Base-by-base conservation (phyloP, 2,888 invertebrate species). In the Sipha maydis region DNA sequence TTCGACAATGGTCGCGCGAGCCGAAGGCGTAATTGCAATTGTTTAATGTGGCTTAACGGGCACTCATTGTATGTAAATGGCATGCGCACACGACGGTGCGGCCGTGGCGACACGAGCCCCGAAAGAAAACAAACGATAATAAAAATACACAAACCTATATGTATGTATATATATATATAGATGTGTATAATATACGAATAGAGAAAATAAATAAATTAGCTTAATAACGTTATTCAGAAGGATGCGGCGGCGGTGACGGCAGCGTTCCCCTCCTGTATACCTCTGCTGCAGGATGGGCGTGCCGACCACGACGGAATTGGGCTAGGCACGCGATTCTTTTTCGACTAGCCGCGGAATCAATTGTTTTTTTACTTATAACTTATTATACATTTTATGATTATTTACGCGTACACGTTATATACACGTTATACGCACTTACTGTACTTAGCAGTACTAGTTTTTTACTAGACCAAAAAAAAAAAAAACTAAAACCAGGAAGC, bases 61-160 rank as follows among this genome's bases (percentile, higher is more conserved):
- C 69, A 34, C 61, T 88, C 80, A 88, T 88, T 88, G 88, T 88
- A 82, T 88, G 88, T 88, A 88, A 88, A 88, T 88, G 41, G 61
- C 75, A 69, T 34, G 31, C 34, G 56, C 79, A 25, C 83, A 41
- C 38, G 38, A 38, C 85, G 77, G 48, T 71, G 69, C 54, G 34
- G 56, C 73, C 75, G 71, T n/a, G 77, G 19, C 78, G 85, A 85
- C 85, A 67, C 85, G 79, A 86, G 56, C 80, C 86, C 80, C 86
- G 80, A 86, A 86, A 61, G 48, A 88, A 82, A 88, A 88, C 88
- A 88, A 88, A 88, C 80, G 88, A 79, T 82, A 73, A 80, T 88
- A 88, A 88, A 84, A 25, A 77, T 77, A 77, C 77, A 56, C 56
- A 41, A 7, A 41, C 41, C 7, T 8, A 41, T 11, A 34, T 34